Evolutionary conservation across 2,888 invertebrate genomes (phyloP).

Genomic region (Eledona agricola): DNA sequence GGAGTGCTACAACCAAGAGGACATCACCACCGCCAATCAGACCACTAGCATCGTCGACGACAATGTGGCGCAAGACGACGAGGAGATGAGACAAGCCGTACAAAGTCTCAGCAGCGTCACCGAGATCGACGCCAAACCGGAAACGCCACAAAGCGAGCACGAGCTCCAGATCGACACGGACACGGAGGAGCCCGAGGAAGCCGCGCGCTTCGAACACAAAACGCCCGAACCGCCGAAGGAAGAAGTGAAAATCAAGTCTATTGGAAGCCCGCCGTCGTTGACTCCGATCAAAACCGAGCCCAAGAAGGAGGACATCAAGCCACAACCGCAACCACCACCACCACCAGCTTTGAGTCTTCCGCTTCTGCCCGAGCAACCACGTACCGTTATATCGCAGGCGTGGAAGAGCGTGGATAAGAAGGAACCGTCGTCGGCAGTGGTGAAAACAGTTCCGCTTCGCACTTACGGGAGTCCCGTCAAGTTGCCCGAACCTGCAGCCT

Average conservation of each 20-base stretch:
- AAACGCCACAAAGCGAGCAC: conserved; percentile 85
- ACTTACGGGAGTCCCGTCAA: conserved; percentile 45
- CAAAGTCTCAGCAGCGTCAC: conserved; percentile 72
- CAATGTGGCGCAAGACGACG: conserved; percentile 79
- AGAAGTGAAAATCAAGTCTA: conserved; percentile 53
- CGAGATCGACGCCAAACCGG: conserved; percentile 75
- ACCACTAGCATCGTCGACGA: conserved; percentile 69
- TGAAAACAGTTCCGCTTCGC: conserved; percentile 30
- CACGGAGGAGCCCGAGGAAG: conserved; percentile 78
- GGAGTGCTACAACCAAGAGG: conserved; percentile 64
- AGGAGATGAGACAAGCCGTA: conserved; percentile 85
- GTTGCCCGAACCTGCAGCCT: conserved; percentile 42
- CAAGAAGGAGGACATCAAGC: conserved; percentile 39
- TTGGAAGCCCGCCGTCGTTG: conserved; percentile 59
- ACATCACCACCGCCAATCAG: conserved; percentile 61
- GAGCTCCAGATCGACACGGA: conserved; percentile 88
- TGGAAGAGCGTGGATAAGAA: conserved; percentile 41
- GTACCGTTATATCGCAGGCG: conserved; percentile 48
- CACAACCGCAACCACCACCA: conserved; percentile 34
- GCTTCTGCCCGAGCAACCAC: conserved; percentile 45
- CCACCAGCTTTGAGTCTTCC: conserved; percentile 41
- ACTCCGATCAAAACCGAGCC: conserved; percentile 55
- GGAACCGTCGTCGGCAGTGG: too few species aligned
- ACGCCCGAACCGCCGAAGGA: conserved; percentile 66
- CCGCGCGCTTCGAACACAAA: conserved; percentile 64